Evolutionary conservation across 2,113 vertebrate genomes (phyloP).

Genomic region (Anolis sagrei): DNA sequence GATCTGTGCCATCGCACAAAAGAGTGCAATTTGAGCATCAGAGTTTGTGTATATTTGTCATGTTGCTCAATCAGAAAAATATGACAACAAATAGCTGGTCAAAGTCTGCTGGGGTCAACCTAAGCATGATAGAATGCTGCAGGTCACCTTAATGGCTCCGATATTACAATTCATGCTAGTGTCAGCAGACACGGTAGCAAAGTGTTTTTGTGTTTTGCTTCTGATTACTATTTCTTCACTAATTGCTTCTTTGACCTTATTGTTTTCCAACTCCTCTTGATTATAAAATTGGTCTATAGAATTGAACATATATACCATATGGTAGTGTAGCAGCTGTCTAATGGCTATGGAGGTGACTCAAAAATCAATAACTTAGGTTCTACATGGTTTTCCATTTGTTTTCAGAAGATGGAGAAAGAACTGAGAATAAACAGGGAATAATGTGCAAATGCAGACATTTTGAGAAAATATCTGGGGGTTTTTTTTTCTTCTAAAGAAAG

Average conservation of each 20-base stretch:
- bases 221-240: slow-evolving; percentile 51
- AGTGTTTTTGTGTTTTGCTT: not conserved
- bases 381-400: slow-evolving; percentile 6
- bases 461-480: not conserved
- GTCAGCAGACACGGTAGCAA: slow-evolving; percentile 58
- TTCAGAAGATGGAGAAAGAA: slow-evolving; percentile 25
- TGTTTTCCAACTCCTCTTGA: slow-evolving; percentile 69
- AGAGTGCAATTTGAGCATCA: slow-evolving; percentile 56
- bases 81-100: slow-evolving; percentile 72
- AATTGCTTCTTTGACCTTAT: slow-evolving; percentile 68
- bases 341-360: slow-evolving; percentile 7
- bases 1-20: slow-evolving; percentile 65
- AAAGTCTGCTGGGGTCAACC: slow-evolving; percentile 70
- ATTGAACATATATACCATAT: not conserved
- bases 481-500: not conserved
- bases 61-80: slow-evolving; percentile 68
- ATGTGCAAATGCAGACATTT: slow-evolving; percentile 5
- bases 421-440: slow-evolving; percentile 10
- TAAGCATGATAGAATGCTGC: slow-evolving; percentile 63
- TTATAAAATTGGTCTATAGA: slow-evolving; percentile 54
- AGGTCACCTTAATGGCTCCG: slow-evolving; percentile 64
- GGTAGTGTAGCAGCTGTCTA: slow-evolving; percentile 41
- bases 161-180: slow-evolving; percentile 42
- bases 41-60: slow-evolving; percentile 69
- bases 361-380: slow-evolving; percentile 38